Base-by-base conservation (phyloP, 2,113 vertebrate species). In the Tyto alba region DNA sequence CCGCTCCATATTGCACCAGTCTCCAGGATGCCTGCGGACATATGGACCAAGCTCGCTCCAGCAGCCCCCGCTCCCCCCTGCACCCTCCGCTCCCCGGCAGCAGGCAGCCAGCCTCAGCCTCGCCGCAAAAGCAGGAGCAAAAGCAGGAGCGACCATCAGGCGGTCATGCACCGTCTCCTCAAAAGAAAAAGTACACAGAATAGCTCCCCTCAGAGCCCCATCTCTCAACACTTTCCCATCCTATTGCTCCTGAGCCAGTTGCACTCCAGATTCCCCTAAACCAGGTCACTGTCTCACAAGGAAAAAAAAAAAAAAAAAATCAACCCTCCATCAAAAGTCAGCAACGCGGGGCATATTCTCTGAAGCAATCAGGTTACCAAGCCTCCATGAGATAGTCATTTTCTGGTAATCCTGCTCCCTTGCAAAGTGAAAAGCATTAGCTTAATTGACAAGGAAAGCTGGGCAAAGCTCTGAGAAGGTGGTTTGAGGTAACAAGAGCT, bases 41-140 rank as follows among this genome's bases (percentile, higher is more conserved):
- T 95, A 95, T 95, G 96, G 97, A 91, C 93, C 29, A 30, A 92
- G 73, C 79, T 90, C 36, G 53, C 91, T 96, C 89, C 96, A 96
- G 90, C 96, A 96, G 94, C 94, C 90, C 55, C 82, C 2, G 1
- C 78, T 90, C 69, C 73, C 57, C 76, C 81, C 45, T 57, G 27
- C 47, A 41, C 88, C 77, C 59, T 80, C 60, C 19, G 1, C 76
- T 43, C 45, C 79, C 79, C 21, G 32, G 85, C 73, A 74, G 63
- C 47, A 22, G 57, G 68, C 62, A 85, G 21, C 0, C 6, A 95
- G 82, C 93, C 52, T 32, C 85, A 78, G 81, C 83, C 62, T 62
- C 1, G 1, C 32, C 72, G 7, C 67, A 41, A 85, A 50, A n/a
- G 41, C 6, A n/a, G 0, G n/a, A 71, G 52, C 52, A 26, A 52